Evolutionary conservation across 2,888 invertebrate genomes (phyloP).

Genomic region (Odontocolon sp.): DNA sequence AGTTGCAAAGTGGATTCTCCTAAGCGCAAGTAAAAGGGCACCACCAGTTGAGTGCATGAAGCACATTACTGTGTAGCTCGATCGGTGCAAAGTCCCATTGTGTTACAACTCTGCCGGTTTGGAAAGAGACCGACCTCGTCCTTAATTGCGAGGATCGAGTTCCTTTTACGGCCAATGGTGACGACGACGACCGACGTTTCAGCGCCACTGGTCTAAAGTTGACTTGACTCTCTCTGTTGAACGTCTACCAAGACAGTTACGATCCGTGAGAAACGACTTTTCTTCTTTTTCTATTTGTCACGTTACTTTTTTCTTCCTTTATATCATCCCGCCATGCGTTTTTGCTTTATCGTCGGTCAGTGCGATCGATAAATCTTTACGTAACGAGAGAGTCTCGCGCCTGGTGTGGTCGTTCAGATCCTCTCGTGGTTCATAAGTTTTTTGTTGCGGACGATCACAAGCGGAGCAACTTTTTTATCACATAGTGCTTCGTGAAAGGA

Average conservation of each 20-base stretch:
- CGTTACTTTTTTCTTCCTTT: not conserved
- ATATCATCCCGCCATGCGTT: conserved; percentile 11
- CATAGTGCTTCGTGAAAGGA: not conserved
- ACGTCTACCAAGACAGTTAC: not conserved
- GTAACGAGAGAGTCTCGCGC: conserved; percentile 20
- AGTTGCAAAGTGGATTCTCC: not conserved
- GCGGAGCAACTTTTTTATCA: conserved; percentile 12
- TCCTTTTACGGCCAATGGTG: conserved; percentile 55
- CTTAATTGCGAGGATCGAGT: conserved; percentile 56
- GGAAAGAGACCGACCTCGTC: conserved; percentile 57
- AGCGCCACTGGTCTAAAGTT: conserved; percentile 38
- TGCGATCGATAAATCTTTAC: conserved; percentile 30
- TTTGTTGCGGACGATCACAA: conserved; percentile 2
- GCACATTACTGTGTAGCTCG: conserved; percentile 31
- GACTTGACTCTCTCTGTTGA: not conserved
- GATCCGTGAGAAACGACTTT: conserved; percentile 28
- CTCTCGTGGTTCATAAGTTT: conserved; percentile 8
- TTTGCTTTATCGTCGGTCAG: conserved; percentile 18
- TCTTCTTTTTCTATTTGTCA: conserved; percentile 27
- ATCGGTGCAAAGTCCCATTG: conserved; percentile 42
- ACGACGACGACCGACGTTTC: conserved; percentile 38
- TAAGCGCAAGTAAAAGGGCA: not conserved
- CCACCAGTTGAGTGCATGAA: conserved; percentile 7
- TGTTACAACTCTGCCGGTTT: conserved; percentile 34
- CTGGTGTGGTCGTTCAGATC: not conserved